A percentile compares a stretch with the other conserved stretches of the same genome.
phyloP scores from a whole-genome alignment of 2,888 invertebrate species.

The Agrotis clavis region DNA sequence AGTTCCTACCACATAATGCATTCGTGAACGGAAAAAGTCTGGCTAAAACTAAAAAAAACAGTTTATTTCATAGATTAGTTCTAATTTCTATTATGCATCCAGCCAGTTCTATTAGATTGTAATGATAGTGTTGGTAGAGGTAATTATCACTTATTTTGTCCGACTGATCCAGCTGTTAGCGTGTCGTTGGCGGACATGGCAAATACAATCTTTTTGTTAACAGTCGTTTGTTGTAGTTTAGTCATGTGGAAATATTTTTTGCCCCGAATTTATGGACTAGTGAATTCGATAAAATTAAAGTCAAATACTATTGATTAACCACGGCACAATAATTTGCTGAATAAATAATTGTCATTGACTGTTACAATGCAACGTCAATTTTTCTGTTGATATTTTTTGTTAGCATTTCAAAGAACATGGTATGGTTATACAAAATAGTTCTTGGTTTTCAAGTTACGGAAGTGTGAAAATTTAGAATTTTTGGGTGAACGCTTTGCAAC shows the following conservation, averaged over 20 bases:
- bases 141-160: slow-evolving; percentile 50
- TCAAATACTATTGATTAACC: slow-evolving; percentile 47
- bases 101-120: slow-evolving; percentile 9
- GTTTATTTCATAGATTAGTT: slow-evolving; percentile 13
- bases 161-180: slow-evolving; percentile 48
- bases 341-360: slow-evolving; percentile 44
- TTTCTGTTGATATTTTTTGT: slow-evolving; percentile 21
- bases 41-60: slow-evolving; percentile 2
- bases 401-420: slow-evolving; percentile 20
- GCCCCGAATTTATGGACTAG: slow-evolving; percentile 51
- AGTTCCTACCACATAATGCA: not conserved
- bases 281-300: slow-evolving; percentile 46
- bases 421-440: slow-evolving; percentile 3
- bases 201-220: slow-evolving; percentile 38
- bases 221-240: slow-evolving; percentile 46
- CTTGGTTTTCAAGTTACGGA: slow-evolving; percentile 16
- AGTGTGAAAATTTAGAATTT: slow-evolving; percentile 3
- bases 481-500: not conserved
- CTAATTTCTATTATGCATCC: slow-evolving; percentile 30
- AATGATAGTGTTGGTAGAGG: slow-evolving; percentile 38
- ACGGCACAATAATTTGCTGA: slow-evolving; percentile 24
- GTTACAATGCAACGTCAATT: slow-evolving; percentile 21
- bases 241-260: slow-evolving; percentile 62
- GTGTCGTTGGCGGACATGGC: slow-evolving; percentile 41
- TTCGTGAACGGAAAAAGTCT: slow-evolving; percentile 13